Conservation (phyloP, 2,113 vertebrate genomes). For the Pseudorectes ferrugineus region DNA sequence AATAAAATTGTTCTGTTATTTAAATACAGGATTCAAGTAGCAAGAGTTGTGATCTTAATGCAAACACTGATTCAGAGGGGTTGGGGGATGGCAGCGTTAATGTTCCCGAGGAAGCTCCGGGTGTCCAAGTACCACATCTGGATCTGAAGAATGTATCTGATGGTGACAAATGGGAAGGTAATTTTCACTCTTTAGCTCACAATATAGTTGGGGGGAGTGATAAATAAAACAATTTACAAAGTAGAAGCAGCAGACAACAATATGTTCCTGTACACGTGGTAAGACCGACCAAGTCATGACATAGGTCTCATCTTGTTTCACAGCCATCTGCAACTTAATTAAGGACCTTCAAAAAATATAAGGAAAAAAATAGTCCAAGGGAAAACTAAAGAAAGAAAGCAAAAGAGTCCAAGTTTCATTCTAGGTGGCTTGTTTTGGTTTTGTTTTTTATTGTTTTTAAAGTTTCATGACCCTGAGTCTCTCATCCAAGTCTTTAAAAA, state of each 20-base stretch:
- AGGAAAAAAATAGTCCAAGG: neutral
- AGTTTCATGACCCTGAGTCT: neutral
- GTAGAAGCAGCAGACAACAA: neutral
- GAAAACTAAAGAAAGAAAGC: neutral
- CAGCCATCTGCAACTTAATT: neutral
- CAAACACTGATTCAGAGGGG: conserved; percentile 71
- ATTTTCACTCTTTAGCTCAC: conserved; percentile 41
- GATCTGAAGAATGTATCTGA: conserved; percentile 77
- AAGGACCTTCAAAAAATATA: neutral
- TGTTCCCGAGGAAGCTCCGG: conserved; percentile 54
- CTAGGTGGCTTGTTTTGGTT: neutral
- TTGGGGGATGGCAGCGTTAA: conserved; percentile 21
- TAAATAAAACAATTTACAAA: neutral
- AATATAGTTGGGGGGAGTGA: neutral
- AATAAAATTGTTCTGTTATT: conserved; percentile 14
- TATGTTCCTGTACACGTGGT: neutral
- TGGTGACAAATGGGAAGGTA: conserved; percentile 81
- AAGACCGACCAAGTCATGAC: neutral
- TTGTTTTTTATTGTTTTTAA: neutral
- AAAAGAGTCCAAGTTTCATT: neutral
- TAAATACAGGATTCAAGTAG: conserved; percentile 69
- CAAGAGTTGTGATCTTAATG: conserved; percentile 73
- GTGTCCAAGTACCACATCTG: conserved; percentile 66
- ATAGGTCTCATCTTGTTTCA: neutral
- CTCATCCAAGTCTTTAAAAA: neutral